phyloP scores from a whole-genome alignment of 1,140 invertebrate genomes.

The Micrasema longulum region DNA sequence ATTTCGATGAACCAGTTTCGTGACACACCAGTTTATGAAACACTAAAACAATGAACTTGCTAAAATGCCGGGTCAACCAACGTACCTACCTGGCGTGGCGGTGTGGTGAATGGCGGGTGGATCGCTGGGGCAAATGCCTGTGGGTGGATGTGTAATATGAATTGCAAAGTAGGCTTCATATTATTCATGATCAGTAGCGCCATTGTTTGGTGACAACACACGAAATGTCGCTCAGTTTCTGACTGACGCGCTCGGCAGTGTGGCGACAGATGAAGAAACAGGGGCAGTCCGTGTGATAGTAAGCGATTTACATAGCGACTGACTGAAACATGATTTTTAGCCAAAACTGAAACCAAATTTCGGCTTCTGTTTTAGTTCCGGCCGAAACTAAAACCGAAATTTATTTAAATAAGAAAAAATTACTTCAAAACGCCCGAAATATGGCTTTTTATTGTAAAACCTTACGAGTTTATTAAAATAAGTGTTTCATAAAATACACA shows the following conservation, averaged over 20 bases:
- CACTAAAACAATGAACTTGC: slow-evolving; percentile 26
- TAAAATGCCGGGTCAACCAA: neutral
- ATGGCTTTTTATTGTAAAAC: too few species aligned
- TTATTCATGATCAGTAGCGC: slow-evolving; percentile 54
- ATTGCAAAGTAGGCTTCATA: slow-evolving; percentile 49
- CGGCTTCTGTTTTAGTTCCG: too few species aligned
- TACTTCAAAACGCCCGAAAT: too few species aligned
- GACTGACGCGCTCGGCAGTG: slow-evolving; percentile 22
- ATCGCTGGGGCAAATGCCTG: slow-evolving; percentile 20
- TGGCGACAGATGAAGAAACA: slow-evolving; percentile 14
- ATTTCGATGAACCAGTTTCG: slow-evolving; percentile 10
- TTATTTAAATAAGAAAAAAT: too few species aligned
- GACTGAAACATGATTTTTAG: too few species aligned
- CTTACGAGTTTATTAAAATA: too few species aligned
- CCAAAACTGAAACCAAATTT: too few species aligned
- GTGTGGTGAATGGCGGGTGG: neutral
- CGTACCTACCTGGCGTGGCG: neutral
- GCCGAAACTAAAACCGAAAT: too few species aligned
- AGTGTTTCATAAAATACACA: too few species aligned
- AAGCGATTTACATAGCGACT: too few species aligned
- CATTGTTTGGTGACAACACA: slow-evolving; percentile 46
- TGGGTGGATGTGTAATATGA: slow-evolving; percentile 48
- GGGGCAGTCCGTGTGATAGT: neutral
- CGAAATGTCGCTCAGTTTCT: slow-evolving; percentile 44
- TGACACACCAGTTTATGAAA: slow-evolving; percentile 8